Evolutionary conservation across 2,113 vertebrate species (phyloP).

Genomic region (Atlantisia rogersi): DNA sequence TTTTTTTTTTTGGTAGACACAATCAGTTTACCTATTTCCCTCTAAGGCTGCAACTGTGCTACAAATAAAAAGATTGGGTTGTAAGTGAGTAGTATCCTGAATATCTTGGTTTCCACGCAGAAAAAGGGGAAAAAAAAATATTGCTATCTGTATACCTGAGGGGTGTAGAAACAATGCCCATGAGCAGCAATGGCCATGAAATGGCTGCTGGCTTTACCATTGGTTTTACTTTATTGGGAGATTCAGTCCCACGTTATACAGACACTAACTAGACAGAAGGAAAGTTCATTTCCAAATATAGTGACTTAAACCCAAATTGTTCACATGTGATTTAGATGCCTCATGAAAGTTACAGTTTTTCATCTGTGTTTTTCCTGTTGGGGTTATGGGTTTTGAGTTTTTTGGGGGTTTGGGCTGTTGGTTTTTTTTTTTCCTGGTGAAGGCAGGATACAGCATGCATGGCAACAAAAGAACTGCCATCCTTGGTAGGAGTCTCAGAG

Average conservation of each 20-base stretch:
- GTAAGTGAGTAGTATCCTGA: background rate
- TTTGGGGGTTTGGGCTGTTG: too few species aligned
- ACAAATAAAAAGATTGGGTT: background rate
- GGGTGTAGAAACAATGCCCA: background rate
- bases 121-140: too few species aligned
- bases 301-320: background rate
- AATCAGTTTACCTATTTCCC: background rate
- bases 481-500: background rate
- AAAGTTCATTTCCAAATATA: background rate
- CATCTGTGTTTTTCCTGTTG: rapidly evolving
- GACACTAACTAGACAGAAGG: background rate
- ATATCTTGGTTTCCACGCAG: background rate
- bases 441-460: background rate
- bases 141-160: background rate
- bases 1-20: background rate
- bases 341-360: background rate
- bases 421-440: background rate
- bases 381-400: background rate
- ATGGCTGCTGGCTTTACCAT: background rate
- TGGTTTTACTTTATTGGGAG: background rate
- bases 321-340: background rate
- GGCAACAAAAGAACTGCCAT: background rate
- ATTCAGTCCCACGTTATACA: background rate
- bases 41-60: background rate
- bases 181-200: background rate